phyloP scores from a whole-genome alignment of 1,140 invertebrate genomes.

The Zaprionus tsacasi region DNA sequence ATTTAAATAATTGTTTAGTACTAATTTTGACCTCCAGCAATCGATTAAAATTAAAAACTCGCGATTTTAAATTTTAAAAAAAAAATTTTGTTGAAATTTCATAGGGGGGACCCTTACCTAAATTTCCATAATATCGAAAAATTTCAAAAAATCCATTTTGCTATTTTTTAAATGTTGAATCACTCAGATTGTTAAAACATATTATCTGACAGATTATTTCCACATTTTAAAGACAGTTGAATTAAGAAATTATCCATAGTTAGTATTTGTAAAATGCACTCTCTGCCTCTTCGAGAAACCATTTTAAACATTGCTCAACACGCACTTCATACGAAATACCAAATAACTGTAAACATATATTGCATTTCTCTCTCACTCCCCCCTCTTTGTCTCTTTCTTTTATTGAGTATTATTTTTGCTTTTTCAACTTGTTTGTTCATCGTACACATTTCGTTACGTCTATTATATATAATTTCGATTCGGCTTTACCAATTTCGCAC shows the following conservation, averaged over 20 bases:
- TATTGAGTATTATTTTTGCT: neutral
- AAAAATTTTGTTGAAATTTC: too few species aligned
- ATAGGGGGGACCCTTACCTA: too few species aligned
- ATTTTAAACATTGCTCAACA: neutral
- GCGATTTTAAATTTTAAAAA: too few species aligned
- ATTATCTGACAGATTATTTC: too few species aligned
- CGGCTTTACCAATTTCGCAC: slow-evolving; percentile 37
- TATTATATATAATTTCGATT: slow-evolving; percentile 39
- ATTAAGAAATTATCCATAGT: neutral
- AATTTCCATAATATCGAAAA: too few species aligned
- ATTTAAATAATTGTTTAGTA: too few species aligned
- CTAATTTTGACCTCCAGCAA: too few species aligned
- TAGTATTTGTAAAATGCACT: neutral
- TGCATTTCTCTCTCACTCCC: neutral
- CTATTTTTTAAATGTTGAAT: too few species aligned
- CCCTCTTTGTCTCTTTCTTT: neutral
- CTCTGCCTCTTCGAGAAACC: neutral
- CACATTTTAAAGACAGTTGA: neutral
- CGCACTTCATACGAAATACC: neutral
- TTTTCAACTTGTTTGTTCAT: slow-evolving; percentile 7
- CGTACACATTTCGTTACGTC: slow-evolving; percentile 27
- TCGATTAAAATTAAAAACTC: too few species aligned
- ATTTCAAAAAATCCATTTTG: too few species aligned
- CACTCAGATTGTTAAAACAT: too few species aligned
- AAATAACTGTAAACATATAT: neutral